Evolutionary conservation across 2,888 invertebrate species (phyloP), one percentile per base, ranked within the genome.

Genomic region (Deilephila elpenor): DNA sequence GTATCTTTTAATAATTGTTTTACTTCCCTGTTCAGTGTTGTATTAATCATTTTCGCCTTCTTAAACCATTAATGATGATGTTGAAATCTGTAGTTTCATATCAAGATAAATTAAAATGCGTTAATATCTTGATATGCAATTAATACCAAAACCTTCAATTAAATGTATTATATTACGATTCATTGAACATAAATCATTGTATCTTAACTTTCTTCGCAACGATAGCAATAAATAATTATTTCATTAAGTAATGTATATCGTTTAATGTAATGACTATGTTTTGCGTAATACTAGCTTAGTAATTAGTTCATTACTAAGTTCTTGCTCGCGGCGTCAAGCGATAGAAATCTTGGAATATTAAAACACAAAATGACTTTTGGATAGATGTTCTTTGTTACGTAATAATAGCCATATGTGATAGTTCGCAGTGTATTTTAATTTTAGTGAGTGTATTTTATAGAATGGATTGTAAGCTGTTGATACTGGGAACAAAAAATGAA

Each of bases 171-270:
- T 56, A 5, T 32, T 60, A 25, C 25, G 17, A 37, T 44, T 44
- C 25, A 29, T 67, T 51, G 14, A 5, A 7, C 64, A 64, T 7
- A 11, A 44, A 20, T 64, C 20, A 37, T 64, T 64, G 14, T 44
- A 20, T n/a, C 20, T 60, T 32, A 62, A 37, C 62, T 34, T 37
- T 37, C 62, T 44, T 51, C 25, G 20, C 25, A 67, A 51, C 17
- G 11, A 67, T 51, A 44, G 25, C 44, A 67, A 25, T 51, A 51
- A 56, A 44, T 67, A 44, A 67, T 67, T 51, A 67, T 67, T 51
- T 67, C 20, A 67, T 67, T 67, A 67, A 25, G 25, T 67, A 67
- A 67, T 67, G 14, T 25, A 51, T 5, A 25, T 25, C 25, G 51
- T 67, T 51, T 6, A 67, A 67, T 51, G 14, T 67, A 67, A 67